Base-by-base conservation (phyloP, 2,797 vertebrate species). In the Sandelia bainsii region DNA sequence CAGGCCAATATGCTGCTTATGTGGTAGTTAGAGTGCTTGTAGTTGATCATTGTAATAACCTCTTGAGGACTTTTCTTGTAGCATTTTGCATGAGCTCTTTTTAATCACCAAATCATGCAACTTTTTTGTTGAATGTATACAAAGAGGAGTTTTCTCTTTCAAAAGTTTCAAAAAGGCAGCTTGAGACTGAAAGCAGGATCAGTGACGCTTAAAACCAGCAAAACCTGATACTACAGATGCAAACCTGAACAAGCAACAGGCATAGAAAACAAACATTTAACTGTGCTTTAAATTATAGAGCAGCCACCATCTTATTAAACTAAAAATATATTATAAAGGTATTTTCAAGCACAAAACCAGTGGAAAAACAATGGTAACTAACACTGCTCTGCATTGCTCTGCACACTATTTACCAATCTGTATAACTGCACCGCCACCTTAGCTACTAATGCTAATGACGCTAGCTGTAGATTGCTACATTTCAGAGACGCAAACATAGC, bases 81-180 rank as follows among this genome's bases (percentile, higher is more conserved):
- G 10, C 57, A 51, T 54, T 75, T 77, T 75, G 65, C 73, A 64
- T 52, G 37, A 49, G 63, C 40, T 12, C 22, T 61, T 75, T 69
- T 48, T 62, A 79, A 32, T 56, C 32, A 45, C 20, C 67, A 49
- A 37, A 0, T 45, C 20, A 66, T 25, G 64, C 62, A 63, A 32
- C 29, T 60, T 63, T n/a, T 82, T 68, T 78, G 60, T 80, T 45
- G 64, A 60, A 51, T 39, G 19, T 58, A 37, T 42, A 34, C 11
- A 1, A 8, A 16, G 20, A 32, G 7, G 20, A 29, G 11, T 44
- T 77, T 75, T 27, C 14, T 65, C 44, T 62, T 64, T 51, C 49
- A 34, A 64, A 42, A 42, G 37, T 42, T 17, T 42, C 13, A 17
- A 42, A 57, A 56, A 14, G 62, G 75, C 69, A 86, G 75, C 74